Evolutionary conservation across 2,113 vertebrate species (phyloP), one percentile per base, ranked within the genome.

Genomic region (Sphyrna mokarran): DNA sequence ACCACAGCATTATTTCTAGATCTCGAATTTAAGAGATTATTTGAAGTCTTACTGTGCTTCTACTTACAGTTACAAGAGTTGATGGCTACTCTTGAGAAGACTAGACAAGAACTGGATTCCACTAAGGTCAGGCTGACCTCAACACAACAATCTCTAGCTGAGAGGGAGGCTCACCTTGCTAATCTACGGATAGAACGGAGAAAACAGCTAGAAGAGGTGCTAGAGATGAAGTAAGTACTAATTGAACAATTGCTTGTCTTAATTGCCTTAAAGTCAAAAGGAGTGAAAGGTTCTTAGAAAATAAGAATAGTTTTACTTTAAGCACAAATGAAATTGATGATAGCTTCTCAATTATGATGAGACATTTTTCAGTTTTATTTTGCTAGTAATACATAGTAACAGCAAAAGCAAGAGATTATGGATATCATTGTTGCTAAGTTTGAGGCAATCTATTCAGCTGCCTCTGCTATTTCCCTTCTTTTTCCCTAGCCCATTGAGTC

Each of bases 151-250:
- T 98, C 98, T 70, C 97, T 99, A 96, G 98, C 98, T 23, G 99
- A 99, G 48, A 97, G 98, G 95, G 99, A 99, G 96, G 98, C 98
- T 43, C 98, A 99, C 96, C 97, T 99, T 96, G 98, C 97, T 96
- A 98, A 97, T 96, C 97, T 99, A 96, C 98, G 98, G 29, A 98
- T 98, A 96, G 99, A 99, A 90, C 96, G 98, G 96, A 98, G 98
- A 96, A 99, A 98, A 96, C 99, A 99, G 97, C 98, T 99, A 63
- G 98, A 99, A 96, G 99, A 99, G 97, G 99, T 99, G 96, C 97
- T 99, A 96, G 99, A 99, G 97, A 99, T 99, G 98, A 99, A 99
- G 99, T 99, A 97, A 99, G 99, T 98, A 76, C 58, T 95, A 94
- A 87, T 48, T 1, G 1, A 2, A 63, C 48, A 54, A 68, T 43